phyloP scores from a whole-genome alignment of 2,888 invertebrate species.

The Drosophila atroscutellata region DNA sequence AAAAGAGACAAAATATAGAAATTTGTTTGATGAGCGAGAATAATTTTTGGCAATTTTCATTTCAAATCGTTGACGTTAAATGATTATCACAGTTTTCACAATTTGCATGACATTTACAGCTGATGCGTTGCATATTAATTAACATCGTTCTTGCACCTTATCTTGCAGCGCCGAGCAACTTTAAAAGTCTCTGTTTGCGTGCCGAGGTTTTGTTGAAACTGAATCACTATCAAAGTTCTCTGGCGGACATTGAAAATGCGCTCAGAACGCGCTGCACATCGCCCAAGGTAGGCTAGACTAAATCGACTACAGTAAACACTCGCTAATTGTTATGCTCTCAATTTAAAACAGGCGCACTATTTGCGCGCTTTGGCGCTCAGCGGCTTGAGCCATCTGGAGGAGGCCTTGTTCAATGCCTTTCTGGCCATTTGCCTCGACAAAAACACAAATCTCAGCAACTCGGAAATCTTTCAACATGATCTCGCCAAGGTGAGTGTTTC shows the following conservation, averaged over 20 bases:
- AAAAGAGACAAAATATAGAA: slow-evolving; percentile 18
- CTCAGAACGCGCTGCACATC: slow-evolving; percentile 88
- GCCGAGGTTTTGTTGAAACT: slow-evolving; percentile 88
- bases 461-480: slow-evolving; percentile 85
- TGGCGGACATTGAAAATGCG: slow-evolving; percentile 88
- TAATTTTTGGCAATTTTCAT: slow-evolving; percentile 65
- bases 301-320: neutral
- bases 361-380: slow-evolving; percentile 86
- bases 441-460: slow-evolving; percentile 81
- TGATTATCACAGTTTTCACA: slow-evolving; percentile 31
- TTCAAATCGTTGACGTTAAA: slow-evolving; percentile 63
- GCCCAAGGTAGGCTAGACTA: slow-evolving; percentile 86
- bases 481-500: slow-evolving; percentile 82
- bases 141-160: neutral
- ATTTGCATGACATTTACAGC: neutral
- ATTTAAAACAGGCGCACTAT: slow-evolving; percentile 85
- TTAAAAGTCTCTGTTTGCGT: slow-evolving; percentile 88
- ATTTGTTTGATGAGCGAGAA: slow-evolving; percentile 12
- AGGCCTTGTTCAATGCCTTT: slow-evolving; percentile 86
- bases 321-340: neutral
- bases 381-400: slow-evolving; percentile 86
- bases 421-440: slow-evolving; percentile 86
- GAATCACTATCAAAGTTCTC: slow-evolving; percentile 87
- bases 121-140: neutral
- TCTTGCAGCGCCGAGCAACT: slow-evolving; percentile 88